Evolutionary conservation across 2,888 invertebrate genomes (phyloP), one percentile per base, ranked within the genome.

Genomic region (Tholera decimalis): DNA sequence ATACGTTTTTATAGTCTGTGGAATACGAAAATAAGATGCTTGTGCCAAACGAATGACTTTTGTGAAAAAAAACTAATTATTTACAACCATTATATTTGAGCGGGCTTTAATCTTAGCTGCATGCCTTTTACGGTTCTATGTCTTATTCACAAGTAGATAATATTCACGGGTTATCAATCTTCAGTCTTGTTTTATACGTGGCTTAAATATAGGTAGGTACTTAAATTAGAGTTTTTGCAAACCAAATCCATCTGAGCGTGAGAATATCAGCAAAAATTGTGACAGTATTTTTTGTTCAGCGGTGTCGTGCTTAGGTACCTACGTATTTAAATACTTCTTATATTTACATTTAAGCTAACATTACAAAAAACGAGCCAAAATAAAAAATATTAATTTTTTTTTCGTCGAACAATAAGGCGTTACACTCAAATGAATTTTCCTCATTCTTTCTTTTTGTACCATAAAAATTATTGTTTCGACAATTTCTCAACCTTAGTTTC

Each of bases 171-270:
- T 84, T 88, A 88, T 83, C 73, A 88, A 85, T 89, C 86, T 84
- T 92, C 92, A 92, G 92, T 92, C 92, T 92, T 91, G 85, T 90
- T 86, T 86, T 79, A 83, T 70, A 81, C 76, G 83, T 83, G 84
- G 79, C 80, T 70, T 85, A 86, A 64, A 53, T 73, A 78, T 73
- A 56, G 53, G 62, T 73, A 56, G 53, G 62, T 59, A 53, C 74
- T 76, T 68, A 81, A 63, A 78, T 66, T 71, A 78, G 22, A 53
- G 59, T 44, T 64, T 50, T 60, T 44, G 56, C 60, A 61, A 73
- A 64, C 22, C 49, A 50, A 58, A 61, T 60, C 50, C 37, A n/a
- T 33, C 51, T 60, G 62, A 55, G 50, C 49, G 51, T 51, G 7
- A 43, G 26, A 59, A 44, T 46, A 46, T 47, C 26, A 26, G 35